Conservation (phyloP, 2,888 invertebrate species). For the Pyrochroa serraticornis region DNA sequence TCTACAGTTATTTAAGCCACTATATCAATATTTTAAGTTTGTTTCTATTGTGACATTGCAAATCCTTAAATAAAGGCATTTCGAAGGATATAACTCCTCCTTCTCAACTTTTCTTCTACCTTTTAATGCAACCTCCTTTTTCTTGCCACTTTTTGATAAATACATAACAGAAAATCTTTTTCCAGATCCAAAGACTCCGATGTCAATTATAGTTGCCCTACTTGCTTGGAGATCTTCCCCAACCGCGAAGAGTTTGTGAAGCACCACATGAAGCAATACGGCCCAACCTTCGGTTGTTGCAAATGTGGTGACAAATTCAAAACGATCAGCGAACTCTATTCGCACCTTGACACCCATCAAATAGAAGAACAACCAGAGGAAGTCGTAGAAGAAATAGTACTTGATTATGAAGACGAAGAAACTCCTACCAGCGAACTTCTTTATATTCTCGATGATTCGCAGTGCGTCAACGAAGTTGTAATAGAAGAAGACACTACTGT, state of each 20-base stretch:
- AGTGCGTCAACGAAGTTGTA: constrained; percentile 52
- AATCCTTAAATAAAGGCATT: no score
- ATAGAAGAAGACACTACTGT: constrained; percentile 47
- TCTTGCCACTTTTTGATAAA: background rate
- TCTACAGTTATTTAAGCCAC: no score
- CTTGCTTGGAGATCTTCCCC: constrained; percentile 50
- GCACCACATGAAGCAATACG: constrained; percentile 50
- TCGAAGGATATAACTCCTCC: no score
- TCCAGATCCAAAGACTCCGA: constrained; percentile 34
- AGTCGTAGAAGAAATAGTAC: constrained; percentile 37
- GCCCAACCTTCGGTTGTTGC: constrained; percentile 50
- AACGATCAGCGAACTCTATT: constrained; percentile 47
- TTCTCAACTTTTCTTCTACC: background rate
- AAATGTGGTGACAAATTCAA: constrained; percentile 48
- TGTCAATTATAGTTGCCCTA: constrained; percentile 51
- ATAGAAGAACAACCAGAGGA: constrained; percentile 35
- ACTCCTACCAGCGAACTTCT: constrained; percentile 46
- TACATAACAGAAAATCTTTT: constrained; percentile 24
- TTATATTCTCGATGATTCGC: constrained; percentile 52
- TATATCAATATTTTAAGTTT: no score
- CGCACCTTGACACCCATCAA: constrained; percentile 52
- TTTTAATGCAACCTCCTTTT: background rate
- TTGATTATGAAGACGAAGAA: constrained; percentile 43
- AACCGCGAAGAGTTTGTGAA: constrained; percentile 48
- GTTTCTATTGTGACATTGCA: no score